Conservation (phyloP, 2,888 invertebrate species). For the Keiferia lycopersicella region DNA sequence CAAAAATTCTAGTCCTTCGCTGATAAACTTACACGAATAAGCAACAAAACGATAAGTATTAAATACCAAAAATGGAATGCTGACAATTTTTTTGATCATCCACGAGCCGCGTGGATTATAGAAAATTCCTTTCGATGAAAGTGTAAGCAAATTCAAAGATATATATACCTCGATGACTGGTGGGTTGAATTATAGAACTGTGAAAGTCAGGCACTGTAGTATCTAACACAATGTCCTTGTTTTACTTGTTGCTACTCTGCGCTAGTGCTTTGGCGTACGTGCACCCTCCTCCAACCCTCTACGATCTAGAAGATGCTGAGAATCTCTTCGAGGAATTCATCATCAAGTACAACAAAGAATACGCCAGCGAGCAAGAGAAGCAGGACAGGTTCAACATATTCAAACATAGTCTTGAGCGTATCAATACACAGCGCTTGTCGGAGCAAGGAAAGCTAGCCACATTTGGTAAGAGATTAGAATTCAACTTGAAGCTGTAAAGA, state of each 20-base stretch:
- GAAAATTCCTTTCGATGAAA: too few relatives aligned
- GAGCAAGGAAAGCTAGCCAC: not conserved
- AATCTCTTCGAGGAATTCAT: constrained; percentile 11
- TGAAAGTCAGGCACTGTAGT: not conserved
- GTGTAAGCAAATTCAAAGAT: too few relatives aligned
- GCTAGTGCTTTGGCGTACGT: not conserved
- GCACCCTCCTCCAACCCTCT: not conserved
- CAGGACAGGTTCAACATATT: not conserved
- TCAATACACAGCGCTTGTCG: not conserved
- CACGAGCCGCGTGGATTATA: too few relatives aligned
- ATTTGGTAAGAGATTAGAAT: not conserved
- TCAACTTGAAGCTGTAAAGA: too few relatives aligned
- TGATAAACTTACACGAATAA: too few relatives aligned
- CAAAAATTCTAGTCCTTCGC: too few relatives aligned
- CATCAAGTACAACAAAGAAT: not conserved
- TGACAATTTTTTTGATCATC: too few relatives aligned
- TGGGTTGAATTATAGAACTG: too few relatives aligned
- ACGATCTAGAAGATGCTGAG: not conserved
- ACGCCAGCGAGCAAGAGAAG: not conserved
- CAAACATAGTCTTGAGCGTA: not conserved
- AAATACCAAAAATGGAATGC: too few relatives aligned
- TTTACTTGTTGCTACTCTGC: not conserved
- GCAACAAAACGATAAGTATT: too few relatives aligned
- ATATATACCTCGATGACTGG: too few relatives aligned
- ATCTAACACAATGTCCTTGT: not conserved